Conservation (phyloP, 2,888 invertebrate genomes). For the Mythimna pallens region DNA sequence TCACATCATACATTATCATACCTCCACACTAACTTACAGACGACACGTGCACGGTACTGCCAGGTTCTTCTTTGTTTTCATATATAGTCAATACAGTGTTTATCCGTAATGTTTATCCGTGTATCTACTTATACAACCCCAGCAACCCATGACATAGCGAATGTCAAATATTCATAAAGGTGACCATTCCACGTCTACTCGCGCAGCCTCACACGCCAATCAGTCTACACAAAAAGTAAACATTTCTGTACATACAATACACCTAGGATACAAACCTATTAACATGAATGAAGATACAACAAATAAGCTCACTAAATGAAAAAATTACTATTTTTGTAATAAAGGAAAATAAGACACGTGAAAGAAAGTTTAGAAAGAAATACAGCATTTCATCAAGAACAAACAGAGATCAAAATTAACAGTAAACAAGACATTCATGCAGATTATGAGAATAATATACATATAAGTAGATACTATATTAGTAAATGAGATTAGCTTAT, state of each 20-base stretch:
- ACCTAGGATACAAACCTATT: conserved; percentile 65
- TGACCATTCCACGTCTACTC: conserved; percentile 22
- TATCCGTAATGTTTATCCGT: neutral
- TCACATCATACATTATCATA: conserved; percentile 69
- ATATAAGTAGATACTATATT: conserved; percentile 50
- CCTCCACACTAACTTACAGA: conserved; percentile 15
- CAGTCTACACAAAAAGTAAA: conserved; percentile 54
- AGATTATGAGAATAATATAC: conserved; percentile 42
- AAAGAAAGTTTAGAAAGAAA: conserved; percentile 26
- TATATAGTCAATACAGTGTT: conserved; percentile 1
- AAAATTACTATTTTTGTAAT: conserved; percentile 14
- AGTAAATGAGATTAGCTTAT: conserved; percentile 67
- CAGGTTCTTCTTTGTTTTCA: conserved; percentile 8
- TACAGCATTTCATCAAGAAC: conserved; percentile 35
- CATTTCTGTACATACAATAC: conserved; percentile 51
- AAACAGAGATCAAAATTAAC: conserved; percentile 61
- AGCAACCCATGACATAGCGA: conserved; percentile 31
- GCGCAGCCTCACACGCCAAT: conserved; percentile 33
- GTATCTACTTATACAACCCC: conserved; percentile 2
- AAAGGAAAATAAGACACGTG: conserved; percentile 26
- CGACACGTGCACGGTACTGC: conserved; percentile 9
- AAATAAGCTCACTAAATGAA: conserved; percentile 47
- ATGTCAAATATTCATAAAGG: conserved; percentile 32
- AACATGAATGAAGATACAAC: conserved; percentile 60
- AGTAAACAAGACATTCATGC: conserved; percentile 56